These are phyloP conservation scores for Channa maculata DNA, from an alignment of 2,113 vertebrate species.

Conservation along the genomic window DNA sequence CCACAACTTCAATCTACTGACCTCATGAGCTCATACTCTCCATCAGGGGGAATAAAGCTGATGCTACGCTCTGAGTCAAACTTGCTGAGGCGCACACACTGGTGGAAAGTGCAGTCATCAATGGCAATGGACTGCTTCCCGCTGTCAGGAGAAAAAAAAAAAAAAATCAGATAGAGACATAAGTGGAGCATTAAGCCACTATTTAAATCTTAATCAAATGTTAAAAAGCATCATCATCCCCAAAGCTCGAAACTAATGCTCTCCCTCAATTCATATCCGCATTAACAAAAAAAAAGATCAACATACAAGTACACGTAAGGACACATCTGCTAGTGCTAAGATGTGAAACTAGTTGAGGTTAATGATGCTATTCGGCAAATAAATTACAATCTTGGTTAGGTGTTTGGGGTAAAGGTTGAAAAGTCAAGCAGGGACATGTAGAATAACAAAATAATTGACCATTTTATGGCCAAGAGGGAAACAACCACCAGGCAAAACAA, in stretches of 20 bases:
- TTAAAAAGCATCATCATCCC: too few species aligned
- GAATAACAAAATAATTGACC: slow-evolving; percentile 35
- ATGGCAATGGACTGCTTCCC: slow-evolving; percentile 99
- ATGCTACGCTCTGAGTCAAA: slow-evolving; percentile 99
- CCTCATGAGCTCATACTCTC: slow-evolving; percentile 99
- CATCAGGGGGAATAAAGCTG: slow-evolving; percentile 99
- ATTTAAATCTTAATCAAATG: neutral
- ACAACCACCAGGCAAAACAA: slow-evolving; percentile 56
- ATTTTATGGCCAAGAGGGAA: slow-evolving; percentile 35
- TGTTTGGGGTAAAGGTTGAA: slow-evolving; percentile 48
- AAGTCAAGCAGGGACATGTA: slow-evolving; percentile 57
- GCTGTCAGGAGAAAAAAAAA: slow-evolving; percentile 68
- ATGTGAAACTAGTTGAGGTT: slow-evolving; percentile 27
- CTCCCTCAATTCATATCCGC: slow-evolving; percentile 37
- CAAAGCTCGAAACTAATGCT: slow-evolving; percentile 10
- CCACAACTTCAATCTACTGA: slow-evolving; percentile 59
- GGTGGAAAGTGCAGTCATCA: slow-evolving; percentile 99
- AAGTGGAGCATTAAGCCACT: slow-evolving; percentile 4
- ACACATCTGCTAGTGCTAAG: slow-evolving; percentile 32
- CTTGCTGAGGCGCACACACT: slow-evolving; percentile 99
- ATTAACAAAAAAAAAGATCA: slow-evolving; percentile 1
- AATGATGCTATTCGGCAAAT: slow-evolving; percentile 42
- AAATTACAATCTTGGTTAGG: slow-evolving; percentile 40
- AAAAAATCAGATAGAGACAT: slow-evolving; percentile 38
- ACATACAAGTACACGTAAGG: slow-evolving; percentile 6